Evolutionary conservation across 2,113 vertebrate genomes (phyloP).

Genomic region (Girardinichthys multiradiatus): DNA sequence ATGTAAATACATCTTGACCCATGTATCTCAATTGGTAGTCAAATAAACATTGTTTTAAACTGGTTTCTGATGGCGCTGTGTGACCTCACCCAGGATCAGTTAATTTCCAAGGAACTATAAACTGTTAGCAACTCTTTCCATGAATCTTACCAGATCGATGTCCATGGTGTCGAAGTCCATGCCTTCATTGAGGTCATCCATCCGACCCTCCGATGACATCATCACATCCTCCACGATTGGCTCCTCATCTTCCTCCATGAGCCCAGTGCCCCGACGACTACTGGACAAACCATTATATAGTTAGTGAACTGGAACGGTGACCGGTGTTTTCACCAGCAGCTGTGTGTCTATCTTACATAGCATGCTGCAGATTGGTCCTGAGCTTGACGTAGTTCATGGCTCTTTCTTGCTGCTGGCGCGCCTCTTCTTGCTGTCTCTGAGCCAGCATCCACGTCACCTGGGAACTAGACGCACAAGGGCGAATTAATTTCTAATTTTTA

Average conservation of each 20-base stretch:
- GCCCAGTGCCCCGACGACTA: constrained; percentile 94
- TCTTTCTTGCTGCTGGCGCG: constrained; percentile 95
- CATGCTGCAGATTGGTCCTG: constrained; percentile 98
- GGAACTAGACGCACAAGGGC: constrained; percentile 81
- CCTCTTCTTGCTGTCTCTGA: constrained; percentile 95
- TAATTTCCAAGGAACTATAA: too few species aligned
- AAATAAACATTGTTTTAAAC: too few species aligned
- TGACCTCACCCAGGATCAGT: too few species aligned
- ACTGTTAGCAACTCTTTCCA: neutral
- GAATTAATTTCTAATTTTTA: constrained; percentile 15
- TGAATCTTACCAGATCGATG: constrained; percentile 93
- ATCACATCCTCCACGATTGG: constrained; percentile 99
- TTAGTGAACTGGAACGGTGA: neutral
- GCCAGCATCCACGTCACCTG: constrained; percentile 99
- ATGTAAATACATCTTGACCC: too few species aligned
- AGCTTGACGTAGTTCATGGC: constrained; percentile 98
- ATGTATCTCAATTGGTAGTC: too few species aligned
- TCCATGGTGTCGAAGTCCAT: constrained; percentile 99
- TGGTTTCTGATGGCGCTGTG: too few species aligned
- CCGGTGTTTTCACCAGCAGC: neutral
- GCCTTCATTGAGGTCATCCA: constrained; percentile 99
- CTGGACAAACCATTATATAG: constrained; percentile 36
- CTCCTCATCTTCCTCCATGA: constrained; percentile 99
- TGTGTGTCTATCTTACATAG: constrained; percentile 86
- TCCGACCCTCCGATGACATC: constrained; percentile 99